A percentile compares a stretch with the other conserved stretches of the same genome.
These are phyloP conservation scores for Meta bourneti DNA, from an alignment of 2,888 invertebrate species.

Conservation along the genomic window DNA sequence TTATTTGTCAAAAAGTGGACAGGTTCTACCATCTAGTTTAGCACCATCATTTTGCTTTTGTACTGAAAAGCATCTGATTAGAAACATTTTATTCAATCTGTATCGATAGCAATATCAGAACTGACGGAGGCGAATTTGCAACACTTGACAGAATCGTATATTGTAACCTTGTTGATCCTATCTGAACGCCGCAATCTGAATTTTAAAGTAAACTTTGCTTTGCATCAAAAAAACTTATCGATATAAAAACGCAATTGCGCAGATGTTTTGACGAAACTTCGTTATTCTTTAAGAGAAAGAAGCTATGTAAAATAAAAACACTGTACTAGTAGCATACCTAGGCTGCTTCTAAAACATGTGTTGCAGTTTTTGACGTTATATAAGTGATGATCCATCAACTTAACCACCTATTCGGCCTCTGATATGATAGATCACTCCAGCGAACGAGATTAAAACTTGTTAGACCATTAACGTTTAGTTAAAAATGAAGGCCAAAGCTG, in stretches of 20 bases:
- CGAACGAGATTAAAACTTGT: background rate
- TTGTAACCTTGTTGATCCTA: too few species aligned
- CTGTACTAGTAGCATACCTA: background rate
- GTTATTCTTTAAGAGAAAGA: background rate
- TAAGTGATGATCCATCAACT: constrained; percentile 12
- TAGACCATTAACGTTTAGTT: background rate
- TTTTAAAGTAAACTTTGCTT: background rate
- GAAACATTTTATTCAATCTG: too few species aligned
- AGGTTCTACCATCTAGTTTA: too few species aligned
- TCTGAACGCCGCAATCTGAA: background rate
- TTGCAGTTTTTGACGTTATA: background rate
- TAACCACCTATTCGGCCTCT: background rate
- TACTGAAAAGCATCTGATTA: too few species aligned
- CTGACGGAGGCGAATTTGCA: too few species aligned
- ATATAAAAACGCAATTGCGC: background rate
- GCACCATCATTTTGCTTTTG: too few species aligned
- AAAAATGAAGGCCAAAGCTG: background rate
- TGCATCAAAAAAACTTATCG: background rate
- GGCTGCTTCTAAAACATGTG: background rate
- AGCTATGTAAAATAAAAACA: too few species aligned
- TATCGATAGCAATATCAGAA: too few species aligned
- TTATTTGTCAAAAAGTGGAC: too few species aligned
- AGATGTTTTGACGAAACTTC: background rate
- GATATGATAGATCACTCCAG: constrained; percentile 4
- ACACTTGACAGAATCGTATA: too few species aligned